Conservation (phyloP, 2,888 invertebrate species). For the Pristionchus maxplancki region DNA sequence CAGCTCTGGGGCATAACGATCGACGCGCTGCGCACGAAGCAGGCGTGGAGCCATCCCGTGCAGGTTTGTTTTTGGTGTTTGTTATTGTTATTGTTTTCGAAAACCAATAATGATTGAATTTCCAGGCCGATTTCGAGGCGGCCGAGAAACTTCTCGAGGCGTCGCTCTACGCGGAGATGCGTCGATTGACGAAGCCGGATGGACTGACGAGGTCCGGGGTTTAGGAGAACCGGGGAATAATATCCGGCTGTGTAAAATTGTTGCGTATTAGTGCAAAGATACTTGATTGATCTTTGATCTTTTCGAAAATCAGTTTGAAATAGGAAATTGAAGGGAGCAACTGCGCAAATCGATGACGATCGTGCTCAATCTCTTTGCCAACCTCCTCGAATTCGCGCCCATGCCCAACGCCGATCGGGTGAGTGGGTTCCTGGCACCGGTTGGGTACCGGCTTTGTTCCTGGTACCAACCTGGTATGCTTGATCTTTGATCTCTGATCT, state of each 20-base stretch:
- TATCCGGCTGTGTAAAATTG: no score
- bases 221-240: neutral
- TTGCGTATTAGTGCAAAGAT: no score
- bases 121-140: slow-evolving; percentile 18
- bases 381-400: slow-evolving; percentile 31
- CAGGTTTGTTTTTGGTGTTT: neutral
- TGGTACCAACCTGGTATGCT: neutral
- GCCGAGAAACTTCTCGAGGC: neutral
- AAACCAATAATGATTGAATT: neutral
- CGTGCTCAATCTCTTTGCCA: neutral
- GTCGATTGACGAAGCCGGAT: neutral
- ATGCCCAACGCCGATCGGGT: slow-evolving; percentile 27
- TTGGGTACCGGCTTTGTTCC: neutral
- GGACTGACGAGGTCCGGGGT: neutral
- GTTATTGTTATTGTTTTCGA: neutral
- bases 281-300: no score
- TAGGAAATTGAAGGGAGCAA: neutral
- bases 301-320: no score
- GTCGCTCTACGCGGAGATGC: slow-evolving; percentile 21
- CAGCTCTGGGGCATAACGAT: slow-evolving; percentile 38
- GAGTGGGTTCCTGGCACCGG: neutral
- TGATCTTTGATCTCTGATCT: slow-evolving; percentile 16
- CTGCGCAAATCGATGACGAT: slow-evolving; percentile 39
- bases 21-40: neutral
- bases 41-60: slow-evolving; percentile 18